Evolutionary conservation across 2,888 invertebrate genomes (phyloP), one percentile per base, ranked within the genome.

Genomic region (Didymodactylos carnosus): DNA sequence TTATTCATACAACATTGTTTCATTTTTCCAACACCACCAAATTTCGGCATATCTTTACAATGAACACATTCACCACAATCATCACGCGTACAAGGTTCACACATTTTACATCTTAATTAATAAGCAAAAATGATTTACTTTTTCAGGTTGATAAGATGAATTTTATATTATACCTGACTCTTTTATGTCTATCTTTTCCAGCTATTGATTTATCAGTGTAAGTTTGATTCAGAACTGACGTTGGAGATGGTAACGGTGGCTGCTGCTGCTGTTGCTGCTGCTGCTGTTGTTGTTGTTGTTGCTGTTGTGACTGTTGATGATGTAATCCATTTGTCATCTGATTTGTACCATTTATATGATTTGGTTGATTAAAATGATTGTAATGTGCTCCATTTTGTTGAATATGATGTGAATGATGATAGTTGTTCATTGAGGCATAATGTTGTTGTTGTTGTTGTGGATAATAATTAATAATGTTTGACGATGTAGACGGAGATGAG

Each of bases 1-100:
- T 94, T 87, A 89, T 93, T 93, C 80, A 94, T 89, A 82, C 97
- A 97, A 0, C 94, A 92, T 84, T 95, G 95, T 82, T 95, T 94
- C 77, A 94, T 93, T 73, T 92, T 87, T 0, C 92, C 94, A 2
- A 92, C 90, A 0, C 97, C 97, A 0, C 95, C 95, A 81, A 94
- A 94, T 84, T 94, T 95, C 40, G 92, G 92, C 91, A 94, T 94
- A 80, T 95, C 95, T 82, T 91, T 89, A 82, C 97, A 97, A 83
- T 94, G 95, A 78, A 90, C 91, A 83, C 97, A 97, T 79, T 92
- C 92, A 27, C 92, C 91, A 82, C 97, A 97, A 82, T 95, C 94
- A 1, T 89, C 89, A 49, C 94, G 87, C 77, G 91, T 90, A 80
- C 94, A 95, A 0, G 94, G 92, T 80, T 93, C 93, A 83, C 94